Percentiles rank a stretch among this genome's conserved stretches.
Evolutionary conservation across 23 tunicate species (phyloP).

Genomic region (Halocynthia roretzi): DNA sequence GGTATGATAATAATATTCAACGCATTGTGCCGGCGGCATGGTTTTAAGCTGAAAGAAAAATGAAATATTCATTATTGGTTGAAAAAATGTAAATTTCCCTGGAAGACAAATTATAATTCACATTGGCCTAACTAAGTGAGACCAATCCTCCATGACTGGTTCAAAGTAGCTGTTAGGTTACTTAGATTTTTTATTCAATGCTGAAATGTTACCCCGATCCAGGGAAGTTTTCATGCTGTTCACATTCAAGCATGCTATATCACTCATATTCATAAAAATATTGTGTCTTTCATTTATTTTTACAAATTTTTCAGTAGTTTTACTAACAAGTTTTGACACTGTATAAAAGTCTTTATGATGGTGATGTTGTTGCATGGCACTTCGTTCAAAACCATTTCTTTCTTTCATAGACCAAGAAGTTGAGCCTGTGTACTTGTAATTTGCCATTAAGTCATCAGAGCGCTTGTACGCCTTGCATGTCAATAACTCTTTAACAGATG

Average conservation of each 20-base stretch:
- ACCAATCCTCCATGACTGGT: too few species aligned
- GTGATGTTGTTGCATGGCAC: not conserved
- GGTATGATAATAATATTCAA: constrained; percentile 74
- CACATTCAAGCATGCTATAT: too few species aligned
- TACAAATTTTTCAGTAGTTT: too few species aligned
- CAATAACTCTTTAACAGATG: constrained; percentile 2
- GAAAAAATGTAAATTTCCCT: too few species aligned
- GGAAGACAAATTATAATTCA: too few species aligned
- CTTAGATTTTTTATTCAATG: too few species aligned
- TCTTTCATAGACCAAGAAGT: constrained; percentile 12
- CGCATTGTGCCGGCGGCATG: constrained; percentile 63
- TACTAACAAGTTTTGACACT: constrained; percentile 8
- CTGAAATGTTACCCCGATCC: too few species aligned
- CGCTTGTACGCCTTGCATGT: not conserved
- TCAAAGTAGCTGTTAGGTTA: too few species aligned
- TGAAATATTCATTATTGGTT: not conserved
- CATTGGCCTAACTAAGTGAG: too few species aligned
- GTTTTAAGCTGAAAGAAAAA: constrained; percentile 50
- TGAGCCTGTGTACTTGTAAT: constrained; percentile 16
- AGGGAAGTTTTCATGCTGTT: too few species aligned
- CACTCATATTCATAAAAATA: too few species aligned
- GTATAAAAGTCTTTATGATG: constrained; percentile 23
- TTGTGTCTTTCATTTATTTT: too few species aligned
- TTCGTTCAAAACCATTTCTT: constrained; percentile 2
- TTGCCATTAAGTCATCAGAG: constrained; percentile 16